Base-by-base conservation (phyloP, 2,797 vertebrate species). In the Microctenopoma steveboyesi region DNA sequence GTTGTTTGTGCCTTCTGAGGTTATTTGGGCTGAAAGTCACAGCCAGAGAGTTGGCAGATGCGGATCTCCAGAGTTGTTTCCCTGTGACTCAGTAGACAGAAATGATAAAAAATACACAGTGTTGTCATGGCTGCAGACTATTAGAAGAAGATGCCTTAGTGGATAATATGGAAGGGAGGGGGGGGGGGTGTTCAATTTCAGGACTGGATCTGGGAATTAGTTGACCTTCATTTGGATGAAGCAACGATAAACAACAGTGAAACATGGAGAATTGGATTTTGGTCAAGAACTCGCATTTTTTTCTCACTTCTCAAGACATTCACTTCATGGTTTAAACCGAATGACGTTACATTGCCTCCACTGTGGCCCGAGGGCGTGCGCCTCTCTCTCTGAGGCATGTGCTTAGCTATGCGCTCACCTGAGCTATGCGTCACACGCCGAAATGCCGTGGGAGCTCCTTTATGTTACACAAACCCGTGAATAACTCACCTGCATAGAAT, bases 361-460 rank as follows among this genome's bases (percentile, higher is more conserved):
- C 12, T 1, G 4, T 57, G 42, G 22, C 49, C 50, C 0, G 28
- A 70, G 58, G 79, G 78, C 1, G 58, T 71, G 53, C 50, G 51
- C 33, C 16, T 61, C 40, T 58, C 22, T 49, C 52, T 28, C 49
- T 53, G 0, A 72, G 68, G 59, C 77, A 85, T 78, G 72, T 11
- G 7, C 57, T 67, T 70, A 82, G 89, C 88, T 81, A 88, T 89
- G 83, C 58, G 0, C 42, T 89, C 76, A 91, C 90, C 79, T 87
- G 78, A 85, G 65, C 27, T 25, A 50, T 48, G 62, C 54, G 40
- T 85, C 43, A 79, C 42, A 8, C 11, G 16, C 27, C 3, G 28
- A 76, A 73, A 83, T 81, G 66, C 79, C 72, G 62, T 0, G 4
- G 25, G 13, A 67, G 46, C 54, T 1, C 5, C 33, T 70, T 81